These are phyloP conservation scores for Pemphigus obesinymphae DNA, from an alignment of 1,140 invertebrate genomes.

Conservation along the genomic window DNA sequence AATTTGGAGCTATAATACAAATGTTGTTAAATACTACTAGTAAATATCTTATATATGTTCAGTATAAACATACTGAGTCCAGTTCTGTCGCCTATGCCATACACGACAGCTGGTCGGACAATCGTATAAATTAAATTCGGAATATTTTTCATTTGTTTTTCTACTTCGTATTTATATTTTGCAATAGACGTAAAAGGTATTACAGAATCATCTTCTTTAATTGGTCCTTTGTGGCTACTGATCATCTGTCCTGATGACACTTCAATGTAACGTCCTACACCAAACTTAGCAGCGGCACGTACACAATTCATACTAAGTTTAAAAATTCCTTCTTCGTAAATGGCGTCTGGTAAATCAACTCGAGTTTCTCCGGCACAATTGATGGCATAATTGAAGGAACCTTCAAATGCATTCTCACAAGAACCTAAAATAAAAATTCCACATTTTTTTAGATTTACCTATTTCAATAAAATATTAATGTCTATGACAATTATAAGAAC, in stretches of 20 bases:
- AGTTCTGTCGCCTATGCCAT: slow-evolving; percentile 75
- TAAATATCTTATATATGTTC: background rate
- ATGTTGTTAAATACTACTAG: slow-evolving; percentile 3
- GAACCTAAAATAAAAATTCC: slow-evolving; percentile 62
- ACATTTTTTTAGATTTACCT: too few relatives aligned
- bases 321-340: slow-evolving; percentile 83
- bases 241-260: slow-evolving; percentile 77
- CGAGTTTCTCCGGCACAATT: slow-evolving; percentile 89
- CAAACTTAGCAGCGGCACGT: slow-evolving; percentile 64
- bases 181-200: slow-evolving; percentile 75
- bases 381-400: slow-evolving; percentile 72
- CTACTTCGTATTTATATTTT: slow-evolving; percentile 77
- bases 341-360: slow-evolving; percentile 76
- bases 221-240: slow-evolving; percentile 74
- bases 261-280: slow-evolving; percentile 71
- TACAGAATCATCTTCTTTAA: slow-evolving; percentile 70
- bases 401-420: slow-evolving; percentile 68
- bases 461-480: slow-evolving; percentile 20
- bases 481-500: background rate
- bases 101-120: slow-evolving; percentile 78
- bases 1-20: slow-evolving; percentile 64
- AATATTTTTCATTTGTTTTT: slow-evolving; percentile 67
- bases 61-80: slow-evolving; percentile 67
- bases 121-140: slow-evolving; percentile 72
- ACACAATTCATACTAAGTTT: slow-evolving; percentile 80